phyloP scores from a whole-genome alignment of 2,797 vertebrate genomes.

The Mormyrops boulengeri region DNA sequence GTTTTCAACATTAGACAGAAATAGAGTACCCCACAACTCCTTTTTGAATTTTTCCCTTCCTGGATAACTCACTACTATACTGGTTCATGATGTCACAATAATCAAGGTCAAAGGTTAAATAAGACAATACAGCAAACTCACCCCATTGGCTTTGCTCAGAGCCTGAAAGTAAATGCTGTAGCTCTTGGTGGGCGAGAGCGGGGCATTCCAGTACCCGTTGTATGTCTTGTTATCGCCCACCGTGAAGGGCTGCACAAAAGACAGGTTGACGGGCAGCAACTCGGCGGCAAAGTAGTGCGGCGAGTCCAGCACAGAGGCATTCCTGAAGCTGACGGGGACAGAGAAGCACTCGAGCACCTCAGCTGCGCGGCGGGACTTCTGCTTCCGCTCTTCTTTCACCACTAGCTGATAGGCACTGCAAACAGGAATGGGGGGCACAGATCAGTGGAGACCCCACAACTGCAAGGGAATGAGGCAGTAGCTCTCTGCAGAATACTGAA shows the following conservation, averaged over 20 bases:
- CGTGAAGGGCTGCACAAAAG: slow-evolving; percentile 81
- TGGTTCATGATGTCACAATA: not conserved
- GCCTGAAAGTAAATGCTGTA: slow-evolving; percentile 98
- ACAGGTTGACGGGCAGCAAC: slow-evolving; percentile 78
- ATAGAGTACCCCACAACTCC: not conserved
- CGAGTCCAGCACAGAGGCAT: slow-evolving; percentile 79
- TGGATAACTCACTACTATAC: not conserved
- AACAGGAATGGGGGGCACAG: slow-evolving; percentile 17
- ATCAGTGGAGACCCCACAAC: not conserved
- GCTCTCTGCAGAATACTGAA: not conserved
- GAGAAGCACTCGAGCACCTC: slow-evolving; percentile 81
- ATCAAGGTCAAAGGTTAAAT: not conserved
- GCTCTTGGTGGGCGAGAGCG: slow-evolving; percentile 87
- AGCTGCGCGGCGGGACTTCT: slow-evolving; percentile 79
- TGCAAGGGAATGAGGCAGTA: not conserved
- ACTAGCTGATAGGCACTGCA: slow-evolving; percentile 87
- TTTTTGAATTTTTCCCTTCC: not conserved
- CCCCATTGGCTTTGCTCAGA: slow-evolving; percentile 89
- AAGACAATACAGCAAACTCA: slow-evolving; percentile 55
- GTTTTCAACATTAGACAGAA: not conserved
- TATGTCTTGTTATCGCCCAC: slow-evolving; percentile 96
- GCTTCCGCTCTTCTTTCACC: slow-evolving; percentile 86
- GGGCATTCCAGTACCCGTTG: slow-evolving; percentile 93
- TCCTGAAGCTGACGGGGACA: slow-evolving; percentile 80
- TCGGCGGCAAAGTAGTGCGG: slow-evolving; percentile 89